Base-by-base conservation (phyloP, 2,113 vertebrate genomes). In the Gila orcuttii region DNA sequence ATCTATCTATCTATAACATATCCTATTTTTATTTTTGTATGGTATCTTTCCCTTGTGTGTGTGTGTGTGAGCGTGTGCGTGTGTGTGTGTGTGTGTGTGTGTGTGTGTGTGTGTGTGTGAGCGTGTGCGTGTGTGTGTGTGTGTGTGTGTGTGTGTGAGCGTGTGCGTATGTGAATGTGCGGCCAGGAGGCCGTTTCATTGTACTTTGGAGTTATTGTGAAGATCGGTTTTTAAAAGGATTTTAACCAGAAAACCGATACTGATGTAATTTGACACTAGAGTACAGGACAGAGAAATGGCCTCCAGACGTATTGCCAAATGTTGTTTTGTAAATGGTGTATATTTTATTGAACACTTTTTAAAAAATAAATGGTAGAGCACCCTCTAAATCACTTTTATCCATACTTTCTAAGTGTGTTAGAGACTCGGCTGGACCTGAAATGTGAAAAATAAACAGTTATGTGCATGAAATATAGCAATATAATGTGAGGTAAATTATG, bases 211-310 rank as follows among this genome's bases (percentile, higher is more conserved):
- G 93, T 96, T 95, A 90, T 93, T 95, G 96, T 99, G 97, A 99
- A 94, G 97, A 96, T 94, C 96, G 94, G 96, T 95, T 97, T 97
- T 96, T 96, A 97, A 99, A 97, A 95, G 97, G 92, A 94, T 91
- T 91, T 89, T 88, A 89, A 93, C 97, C 97, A 98, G 94, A 97
- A 95, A 96, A 96, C 95, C 94, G 96, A 91, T 95, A 97, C 97
- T 95, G 98, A 99, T 97, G 95, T 95, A 91, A 93, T 93, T 91
- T 93, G 94, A 93, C 94, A 94, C 95, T 93, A 85, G 93, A 93
- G 92, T 86, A 90, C 93, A 88, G 89, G 84, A 82, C 84, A 91
- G 89, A 90, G 19, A 82, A 87, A 87, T 83, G 80, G 86, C 88
- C 87, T 83, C 84, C 10, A 86, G 69, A 92, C 90, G 83, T 85